Conservation (phyloP, 2,888 invertebrate species). For the Hedya salicella region DNA sequence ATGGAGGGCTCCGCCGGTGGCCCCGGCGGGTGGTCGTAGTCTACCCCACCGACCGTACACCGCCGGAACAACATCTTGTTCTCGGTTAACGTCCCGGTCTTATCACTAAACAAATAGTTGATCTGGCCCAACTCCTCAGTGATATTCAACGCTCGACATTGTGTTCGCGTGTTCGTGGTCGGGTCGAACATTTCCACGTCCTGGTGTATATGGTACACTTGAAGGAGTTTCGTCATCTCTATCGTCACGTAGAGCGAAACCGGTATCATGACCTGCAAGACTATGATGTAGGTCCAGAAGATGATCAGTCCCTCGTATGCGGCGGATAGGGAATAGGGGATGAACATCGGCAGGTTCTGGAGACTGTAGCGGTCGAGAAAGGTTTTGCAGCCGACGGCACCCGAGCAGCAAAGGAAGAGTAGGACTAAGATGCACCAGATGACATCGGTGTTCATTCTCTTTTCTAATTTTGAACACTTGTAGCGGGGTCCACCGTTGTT, state of each 20-base stretch:
- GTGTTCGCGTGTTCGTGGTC: slow-evolving; percentile 88
- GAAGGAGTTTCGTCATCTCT: slow-evolving; percentile 97
- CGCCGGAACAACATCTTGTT: slow-evolving; percentile 98
- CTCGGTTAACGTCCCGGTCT: slow-evolving; percentile 98
- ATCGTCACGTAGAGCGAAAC: slow-evolving; percentile 98
- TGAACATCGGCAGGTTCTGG: slow-evolving; percentile 87
- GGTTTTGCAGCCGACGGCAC: slow-evolving; percentile 95
- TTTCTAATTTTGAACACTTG: slow-evolving; percentile 96
- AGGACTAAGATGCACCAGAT: slow-evolving; percentile 98
- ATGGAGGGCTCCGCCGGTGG: slow-evolving; percentile 87
- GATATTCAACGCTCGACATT: slow-evolving; percentile 97
- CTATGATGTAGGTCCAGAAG: slow-evolving; percentile 98
- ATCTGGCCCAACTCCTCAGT: slow-evolving; percentile 98
- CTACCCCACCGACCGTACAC: slow-evolving; percentile 94
- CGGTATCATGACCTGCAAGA: slow-evolving; percentile 98
- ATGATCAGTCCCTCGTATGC: slow-evolving; percentile 92
- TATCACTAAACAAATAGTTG: slow-evolving; percentile 96
- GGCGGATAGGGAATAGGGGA: slow-evolving; percentile 86
- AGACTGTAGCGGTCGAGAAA: slow-evolving; percentile 88
- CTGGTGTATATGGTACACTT: slow-evolving; percentile 97
- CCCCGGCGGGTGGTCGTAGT: slow-evolving; percentile 93
- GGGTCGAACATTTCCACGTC: slow-evolving; percentile 95
- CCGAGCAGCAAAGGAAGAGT: slow-evolving; percentile 94
- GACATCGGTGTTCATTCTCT: slow-evolving; percentile 97
- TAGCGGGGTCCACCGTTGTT: slow-evolving; percentile 98